Evolutionary conservation across 1,140 invertebrate species (phyloP), one percentile per base, ranked within the genome.

Genomic region (Heliconius melpomene): DNA sequence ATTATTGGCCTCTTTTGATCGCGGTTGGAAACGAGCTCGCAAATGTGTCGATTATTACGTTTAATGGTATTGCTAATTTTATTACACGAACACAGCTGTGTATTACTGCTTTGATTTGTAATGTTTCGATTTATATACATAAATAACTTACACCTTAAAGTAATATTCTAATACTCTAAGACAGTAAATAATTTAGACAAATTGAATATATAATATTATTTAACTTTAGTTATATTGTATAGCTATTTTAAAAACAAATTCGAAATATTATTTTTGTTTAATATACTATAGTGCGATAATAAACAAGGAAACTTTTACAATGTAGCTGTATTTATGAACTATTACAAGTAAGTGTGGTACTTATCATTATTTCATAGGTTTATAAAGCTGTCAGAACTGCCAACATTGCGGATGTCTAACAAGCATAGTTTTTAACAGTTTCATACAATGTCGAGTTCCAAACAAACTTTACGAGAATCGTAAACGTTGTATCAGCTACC

Each of bases 401-500:
- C 26, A 75, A 32, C 74, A 77, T 54, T 29, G 13, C 38, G 36
- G 26, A 46, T 46, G 3, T 46, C 26, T 66, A 66, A 26, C 60
- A 26, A 66, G 23, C 13, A 29, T 66, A 26, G 11, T 29, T 9
- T 66, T 7, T 66, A 66, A 13, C 60, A 29, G 6, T 66, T 66
- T 66, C 60, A 29, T 52, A 66, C 75, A 74, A 77, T 73, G 40
- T 29, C 81, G 75, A 79, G 81, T 80, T 83, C 72, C 79, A 26
- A 76, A 57, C 40, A 72, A 83, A 79, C 81, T 88, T 88, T 88
- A 87, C 82, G 84, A 85, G 84, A 38, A 79, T 85, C 85, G 86
- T 89, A 89, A 89, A 86, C 80, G 82, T 66, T 80, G 83, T 87
- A 88, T 90, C 86, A 86, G 83, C 82, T 79, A 83, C 83, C 82